phyloP scores from a whole-genome alignment of 2,888 invertebrate species.

The Brachyptera risi region DNA sequence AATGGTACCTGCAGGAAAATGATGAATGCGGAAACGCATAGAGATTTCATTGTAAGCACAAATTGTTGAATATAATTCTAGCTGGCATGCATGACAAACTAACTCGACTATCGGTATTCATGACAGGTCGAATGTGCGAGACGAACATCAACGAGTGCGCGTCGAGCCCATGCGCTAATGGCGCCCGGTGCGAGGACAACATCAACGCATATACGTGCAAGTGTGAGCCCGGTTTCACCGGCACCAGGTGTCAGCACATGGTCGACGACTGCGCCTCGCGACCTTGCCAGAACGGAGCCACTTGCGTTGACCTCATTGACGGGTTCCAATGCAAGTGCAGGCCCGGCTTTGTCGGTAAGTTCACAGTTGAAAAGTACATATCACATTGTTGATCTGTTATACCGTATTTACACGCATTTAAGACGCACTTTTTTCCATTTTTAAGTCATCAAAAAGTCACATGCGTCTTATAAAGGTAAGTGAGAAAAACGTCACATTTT shows the following conservation, averaged over 20 bases:
- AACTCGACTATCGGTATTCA: too few relatives aligned
- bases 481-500: too few relatives aligned
- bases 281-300: slow-evolving; percentile 90
- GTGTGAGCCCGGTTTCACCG: slow-evolving; percentile 92
- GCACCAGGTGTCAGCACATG: slow-evolving; percentile 87
- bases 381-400: too few relatives aligned
- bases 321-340: slow-evolving; percentile 91
- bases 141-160: slow-evolving; percentile 86
- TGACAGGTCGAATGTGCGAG: neutral
- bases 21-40: neutral
- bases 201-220: slow-evolving; percentile 80
- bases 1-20: too few relatives aligned
- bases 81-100: too few relatives aligned
- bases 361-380: too few relatives aligned
- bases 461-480: too few relatives aligned
- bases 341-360: slow-evolving; percentile 74
- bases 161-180: slow-evolving; percentile 84
- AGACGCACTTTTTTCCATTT: too few relatives aligned
- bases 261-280: slow-evolving; percentile 87
- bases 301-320: slow-evolving; percentile 81
- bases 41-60: too few relatives aligned
- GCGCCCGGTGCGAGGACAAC: slow-evolving; percentile 85
- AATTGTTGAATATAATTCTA: too few relatives aligned
- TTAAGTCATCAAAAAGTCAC: too few relatives aligned
- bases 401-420: too few relatives aligned